Percentiles rank a stretch among this genome's conserved stretches.
phyloP scores from a whole-genome alignment of 2,113 vertebrate genomes.

The Promerops cafer region DNA sequence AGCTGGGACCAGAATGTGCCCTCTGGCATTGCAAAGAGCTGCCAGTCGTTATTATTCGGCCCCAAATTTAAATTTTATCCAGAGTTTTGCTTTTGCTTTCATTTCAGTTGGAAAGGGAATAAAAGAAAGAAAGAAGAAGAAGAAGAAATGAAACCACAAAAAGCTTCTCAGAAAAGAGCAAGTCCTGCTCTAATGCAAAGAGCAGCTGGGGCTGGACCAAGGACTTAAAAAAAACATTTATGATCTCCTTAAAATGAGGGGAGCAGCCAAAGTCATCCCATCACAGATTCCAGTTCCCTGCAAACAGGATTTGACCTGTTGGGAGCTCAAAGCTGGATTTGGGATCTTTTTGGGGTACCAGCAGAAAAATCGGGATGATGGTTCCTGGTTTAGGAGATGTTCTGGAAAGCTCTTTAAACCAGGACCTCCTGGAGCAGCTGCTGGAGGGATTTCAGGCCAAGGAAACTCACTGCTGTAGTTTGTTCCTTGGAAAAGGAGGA shows the following conservation, averaged over 20 bases:
- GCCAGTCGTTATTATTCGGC: rapidly evolving
- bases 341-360: background rate
- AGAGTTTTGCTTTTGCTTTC: background rate
- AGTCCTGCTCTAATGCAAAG: background rate
- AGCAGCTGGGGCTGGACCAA: background rate
- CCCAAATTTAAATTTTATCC: background rate
- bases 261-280: background rate
- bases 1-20: background rate
- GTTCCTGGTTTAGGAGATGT: background rate
- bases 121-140: background rate
- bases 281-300: background rate
- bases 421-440: background rate
- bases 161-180: background rate
- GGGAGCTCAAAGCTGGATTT: background rate
- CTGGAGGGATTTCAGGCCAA: background rate
- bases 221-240: background rate
- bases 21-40: background rate
- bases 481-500: background rate
- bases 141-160: background rate
- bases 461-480: background rate
- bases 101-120: background rate
- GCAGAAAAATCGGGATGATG: background rate
- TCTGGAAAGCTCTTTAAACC: background rate
- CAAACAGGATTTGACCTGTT: background rate
- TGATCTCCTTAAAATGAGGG: background rate